These are phyloP conservation scores for Eupithecia tripunctaria DNA, from an alignment of 2,888 invertebrate species.

Conservation along the genomic window DNA sequence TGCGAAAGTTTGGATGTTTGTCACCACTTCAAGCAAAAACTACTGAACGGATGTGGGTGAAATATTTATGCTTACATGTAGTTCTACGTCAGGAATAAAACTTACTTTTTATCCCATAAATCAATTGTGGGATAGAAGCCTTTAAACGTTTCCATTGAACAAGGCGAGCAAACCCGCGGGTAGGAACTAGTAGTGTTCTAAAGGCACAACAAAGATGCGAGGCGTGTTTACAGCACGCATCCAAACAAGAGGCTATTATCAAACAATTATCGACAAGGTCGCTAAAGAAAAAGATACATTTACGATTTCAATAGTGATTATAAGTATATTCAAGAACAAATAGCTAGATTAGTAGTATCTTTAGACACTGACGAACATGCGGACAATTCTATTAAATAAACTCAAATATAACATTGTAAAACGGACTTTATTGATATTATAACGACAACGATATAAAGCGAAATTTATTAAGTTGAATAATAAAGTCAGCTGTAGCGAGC, in stretches of 20 bases:
- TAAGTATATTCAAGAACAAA: conserved; percentile 60
- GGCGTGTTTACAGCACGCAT: conserved; percentile 41
- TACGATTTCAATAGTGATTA: conserved; percentile 71
- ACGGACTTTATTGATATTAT: background rate
- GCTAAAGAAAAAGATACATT: conserved; percentile 63
- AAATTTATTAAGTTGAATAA: background rate
- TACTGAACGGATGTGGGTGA: no score
- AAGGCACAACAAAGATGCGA: conserved; percentile 32
- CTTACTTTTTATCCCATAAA: no score
- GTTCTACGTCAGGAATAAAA: no score
- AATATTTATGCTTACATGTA: no score
- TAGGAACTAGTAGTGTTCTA: conserved; percentile 2
- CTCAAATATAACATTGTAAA: background rate
- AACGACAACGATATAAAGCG: background rate
- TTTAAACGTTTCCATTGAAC: no score
- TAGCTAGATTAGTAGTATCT: background rate
- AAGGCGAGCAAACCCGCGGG: no score
- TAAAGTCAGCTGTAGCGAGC: background rate
- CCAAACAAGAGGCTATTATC: conserved; percentile 55
- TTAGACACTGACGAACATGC: background rate
- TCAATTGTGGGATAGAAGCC: no score
- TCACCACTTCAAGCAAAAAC: no score
- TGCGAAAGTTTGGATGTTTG: no score
- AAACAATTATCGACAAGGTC: conserved; percentile 67
- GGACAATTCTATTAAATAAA: background rate